phyloP scores from a whole-genome alignment of 2,888 invertebrate genomes.

The Cephonodes hylas region DNA sequence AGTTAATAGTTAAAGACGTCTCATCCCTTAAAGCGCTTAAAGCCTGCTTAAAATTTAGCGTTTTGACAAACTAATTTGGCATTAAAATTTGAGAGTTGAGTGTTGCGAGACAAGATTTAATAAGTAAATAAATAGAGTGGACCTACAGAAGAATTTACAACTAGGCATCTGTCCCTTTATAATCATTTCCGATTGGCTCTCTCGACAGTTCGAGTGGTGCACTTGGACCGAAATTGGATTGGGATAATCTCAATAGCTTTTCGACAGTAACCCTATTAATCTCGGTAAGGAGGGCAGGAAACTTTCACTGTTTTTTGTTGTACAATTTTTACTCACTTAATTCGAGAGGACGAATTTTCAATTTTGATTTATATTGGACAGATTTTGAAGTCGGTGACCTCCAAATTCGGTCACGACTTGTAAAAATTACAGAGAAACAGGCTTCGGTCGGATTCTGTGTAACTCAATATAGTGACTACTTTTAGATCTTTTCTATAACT shows the following conservation, averaged over 20 bases:
- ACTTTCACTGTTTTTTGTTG: constrained; percentile 27
- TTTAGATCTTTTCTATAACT: neutral
- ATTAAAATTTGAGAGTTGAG: constrained; percentile 7
- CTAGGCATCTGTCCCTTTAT: constrained; percentile 35
- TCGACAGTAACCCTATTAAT: constrained; percentile 38
- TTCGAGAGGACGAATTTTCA: neutral
- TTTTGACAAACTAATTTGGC: constrained; percentile 6
- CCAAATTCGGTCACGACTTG: neutral
- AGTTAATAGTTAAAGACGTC: constrained; percentile 9
- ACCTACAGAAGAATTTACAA: constrained; percentile 9
- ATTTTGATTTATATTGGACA: neutral
- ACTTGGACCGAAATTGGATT: constrained; percentile 48
- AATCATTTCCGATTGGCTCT: constrained; percentile 46
- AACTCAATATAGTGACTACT: neutral
- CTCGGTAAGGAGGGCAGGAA: constrained; percentile 32
- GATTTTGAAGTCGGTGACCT: no score
- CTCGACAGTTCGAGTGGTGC: constrained; percentile 35
- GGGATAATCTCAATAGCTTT: constrained; percentile 41
- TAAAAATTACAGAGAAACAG: neutral
- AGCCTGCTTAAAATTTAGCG: constrained; percentile 1
- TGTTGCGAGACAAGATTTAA: neutral
- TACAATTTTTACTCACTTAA: neutral
- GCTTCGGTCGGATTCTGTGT: neutral
- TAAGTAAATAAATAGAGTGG: constrained; percentile 6
- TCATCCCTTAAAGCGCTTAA: constrained; percentile 9